These are phyloP conservation scores for Macquaria ambigua DNA, from an alignment of 2,113 vertebrate genomes.

Conservation along the genomic window DNA sequence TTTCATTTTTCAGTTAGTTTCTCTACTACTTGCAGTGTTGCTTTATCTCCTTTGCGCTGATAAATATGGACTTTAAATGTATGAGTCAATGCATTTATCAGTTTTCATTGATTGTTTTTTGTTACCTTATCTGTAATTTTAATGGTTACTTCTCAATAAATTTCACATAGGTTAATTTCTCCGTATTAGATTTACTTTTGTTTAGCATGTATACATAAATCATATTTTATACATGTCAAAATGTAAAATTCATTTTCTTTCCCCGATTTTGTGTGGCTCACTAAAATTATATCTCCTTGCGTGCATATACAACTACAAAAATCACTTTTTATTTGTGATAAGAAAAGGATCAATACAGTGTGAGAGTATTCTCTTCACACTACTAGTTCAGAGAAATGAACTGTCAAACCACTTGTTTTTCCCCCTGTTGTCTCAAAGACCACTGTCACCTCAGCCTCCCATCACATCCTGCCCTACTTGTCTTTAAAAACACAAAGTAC, in stretches of 20 bases:
- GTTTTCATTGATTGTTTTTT: not conserved
- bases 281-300: too few species aligned
- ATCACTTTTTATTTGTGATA: too few species aligned
- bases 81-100: not conserved
- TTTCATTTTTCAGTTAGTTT: not conserved
- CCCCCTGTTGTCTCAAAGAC: not conserved
- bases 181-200: too few species aligned
- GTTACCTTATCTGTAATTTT: not conserved
- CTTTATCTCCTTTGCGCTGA: not conserved
- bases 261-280: too few species aligned
- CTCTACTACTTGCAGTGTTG: not conserved
- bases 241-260: too few species aligned
- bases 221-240: too few species aligned
- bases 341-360: too few species aligned
- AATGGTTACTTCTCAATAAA: not conserved
- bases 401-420: slow-evolving; percentile 34
- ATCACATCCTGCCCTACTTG: not conserved
- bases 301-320: too few species aligned
- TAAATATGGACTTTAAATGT: not conserved
- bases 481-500: not conserved
- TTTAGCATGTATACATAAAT: too few species aligned
- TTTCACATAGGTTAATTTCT: too few species aligned
- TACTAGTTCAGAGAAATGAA: slow-evolving; percentile 47
- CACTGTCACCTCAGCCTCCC: slow-evolving; percentile 31
- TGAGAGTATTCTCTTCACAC: not conserved